phyloP scores from a whole-genome alignment of 1,140 invertebrate species.

The Eufriesea mexicana region DNA sequence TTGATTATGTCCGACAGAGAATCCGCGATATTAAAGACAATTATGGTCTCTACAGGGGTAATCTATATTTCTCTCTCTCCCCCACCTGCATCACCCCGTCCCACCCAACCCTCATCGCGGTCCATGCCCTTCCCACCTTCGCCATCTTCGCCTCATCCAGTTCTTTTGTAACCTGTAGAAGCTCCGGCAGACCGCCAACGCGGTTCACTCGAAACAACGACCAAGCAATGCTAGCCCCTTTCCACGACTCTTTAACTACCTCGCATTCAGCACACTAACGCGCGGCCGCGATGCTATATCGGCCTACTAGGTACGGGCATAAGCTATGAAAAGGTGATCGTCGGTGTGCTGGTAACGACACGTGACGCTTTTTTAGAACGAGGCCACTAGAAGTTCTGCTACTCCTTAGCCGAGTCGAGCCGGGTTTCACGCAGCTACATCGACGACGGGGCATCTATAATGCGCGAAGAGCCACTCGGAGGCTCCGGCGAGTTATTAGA shows the following conservation, averaged over 20 bases:
- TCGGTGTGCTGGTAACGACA: not conserved
- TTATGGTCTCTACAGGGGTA: slow-evolving; percentile 51
- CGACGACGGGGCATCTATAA: not conserved
- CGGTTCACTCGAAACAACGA: slow-evolving; percentile 22
- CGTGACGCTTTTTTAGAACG: slow-evolving; percentile 26
- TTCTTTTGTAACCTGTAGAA: slow-evolving; percentile 45
- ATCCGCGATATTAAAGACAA: slow-evolving; percentile 62
- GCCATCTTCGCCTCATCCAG: not conserved
- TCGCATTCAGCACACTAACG: slow-evolving; percentile 15
- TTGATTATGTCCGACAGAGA: slow-evolving; percentile 63
- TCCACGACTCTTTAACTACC: slow-evolving; percentile 21
- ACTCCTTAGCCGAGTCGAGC: not conserved
- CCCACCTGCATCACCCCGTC: not conserved
- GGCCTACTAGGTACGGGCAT: not conserved
- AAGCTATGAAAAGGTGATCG: slow-evolving; percentile 18
- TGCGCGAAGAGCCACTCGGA: not conserved
- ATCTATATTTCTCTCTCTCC: slow-evolving; percentile 43
- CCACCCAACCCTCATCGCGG: no score
- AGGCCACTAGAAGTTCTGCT: slow-evolving; percentile 1
- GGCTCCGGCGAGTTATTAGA: not conserved
- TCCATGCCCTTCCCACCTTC: not conserved
- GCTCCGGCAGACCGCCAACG: slow-evolving; percentile 10
- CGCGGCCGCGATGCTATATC: slow-evolving; percentile 1
- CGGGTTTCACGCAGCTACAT: not conserved
- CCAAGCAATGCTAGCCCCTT: not conserved